Base-by-base conservation (phyloP, 1,140 invertebrate genomes). In the Aphaenogaster ashmeadi region DNA sequence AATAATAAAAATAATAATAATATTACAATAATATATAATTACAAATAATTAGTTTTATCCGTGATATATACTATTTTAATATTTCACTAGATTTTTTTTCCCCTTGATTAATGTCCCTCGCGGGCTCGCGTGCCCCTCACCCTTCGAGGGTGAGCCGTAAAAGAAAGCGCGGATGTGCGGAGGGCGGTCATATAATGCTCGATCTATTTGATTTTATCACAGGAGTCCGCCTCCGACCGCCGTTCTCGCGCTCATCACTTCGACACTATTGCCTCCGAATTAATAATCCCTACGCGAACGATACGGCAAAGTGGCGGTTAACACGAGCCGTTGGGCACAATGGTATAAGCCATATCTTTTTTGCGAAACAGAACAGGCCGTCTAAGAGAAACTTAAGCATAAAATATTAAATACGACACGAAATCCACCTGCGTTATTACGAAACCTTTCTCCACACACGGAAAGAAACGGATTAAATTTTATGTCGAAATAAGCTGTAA, bases 31-130 rank as follows among this genome's bases (percentile, higher is more conserved):
- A 91, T 92, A 92, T 91, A 92, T 91, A 93, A 93, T 92, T 94
- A 93, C 90, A 94, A 92, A 87, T 92, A 93, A 93, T 92, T 91
- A 91, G 15, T 71, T 80, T 90, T 90, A 91, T 93, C 90, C 67
- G 41, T 91, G 87, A 88, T 92, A 91, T 92, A 88, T 92, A 88
- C 38, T 92, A 92, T 92, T 91, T 93, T 92, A 93, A 94, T 94
- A 94, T 94, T 94, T 95, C 94, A 95, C 94, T 94, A 94, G 94
- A 94, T 94, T 94, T 94, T 90, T 93, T 94, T 94, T 93, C 90
- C 93, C 7, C 27, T 27, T 27, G 27, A 64, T 90, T 92, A 94
- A 94, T 84, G 89, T 91, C 87, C 81, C 47, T 86, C 78, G 47
- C 38, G 52, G 33, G 36, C 33, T 69, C 56, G 67, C 77, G n/a